phyloP scores from a whole-genome alignment of 2,113 vertebrate species.

The Sphyrna mokarran region DNA sequence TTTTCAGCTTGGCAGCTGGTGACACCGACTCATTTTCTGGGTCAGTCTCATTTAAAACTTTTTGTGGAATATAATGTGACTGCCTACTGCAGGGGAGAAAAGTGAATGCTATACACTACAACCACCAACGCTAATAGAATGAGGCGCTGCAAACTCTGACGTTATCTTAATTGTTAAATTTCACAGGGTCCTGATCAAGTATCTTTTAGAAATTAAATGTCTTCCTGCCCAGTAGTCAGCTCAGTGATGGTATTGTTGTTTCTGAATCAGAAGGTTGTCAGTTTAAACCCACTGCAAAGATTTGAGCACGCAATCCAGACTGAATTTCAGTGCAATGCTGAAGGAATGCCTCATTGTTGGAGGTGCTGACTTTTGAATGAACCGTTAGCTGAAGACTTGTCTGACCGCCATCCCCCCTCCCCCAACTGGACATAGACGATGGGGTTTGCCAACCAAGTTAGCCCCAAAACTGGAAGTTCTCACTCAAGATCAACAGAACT shows the following conservation, averaged over 20 bases:
- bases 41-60: not conserved
- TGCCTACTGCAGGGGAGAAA: not conserved
- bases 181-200: not conserved
- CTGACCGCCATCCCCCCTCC: not conserved
- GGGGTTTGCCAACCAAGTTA: no score
- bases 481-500: no score
- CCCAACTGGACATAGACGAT: not conserved
- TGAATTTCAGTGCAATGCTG: not conserved
- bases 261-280: not conserved
- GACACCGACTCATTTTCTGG: not conserved
- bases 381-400: not conserved
- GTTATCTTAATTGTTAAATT: not conserved
- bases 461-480: no score
- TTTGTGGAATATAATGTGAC: not conserved
- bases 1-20: not conserved
- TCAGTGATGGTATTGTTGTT: not conserved
- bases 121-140: not conserved
- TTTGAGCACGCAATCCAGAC: not conserved
- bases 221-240: not conserved
- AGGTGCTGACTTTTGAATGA: not conserved
- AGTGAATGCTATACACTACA: not conserved
- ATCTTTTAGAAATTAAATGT: not conserved
- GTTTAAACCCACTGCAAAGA: not conserved
- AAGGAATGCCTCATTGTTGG: not conserved
- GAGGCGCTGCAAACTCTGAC: not conserved